Base-by-base conservation (phyloP, 2,888 invertebrate species). In the Adelognathus sp. region DNA sequence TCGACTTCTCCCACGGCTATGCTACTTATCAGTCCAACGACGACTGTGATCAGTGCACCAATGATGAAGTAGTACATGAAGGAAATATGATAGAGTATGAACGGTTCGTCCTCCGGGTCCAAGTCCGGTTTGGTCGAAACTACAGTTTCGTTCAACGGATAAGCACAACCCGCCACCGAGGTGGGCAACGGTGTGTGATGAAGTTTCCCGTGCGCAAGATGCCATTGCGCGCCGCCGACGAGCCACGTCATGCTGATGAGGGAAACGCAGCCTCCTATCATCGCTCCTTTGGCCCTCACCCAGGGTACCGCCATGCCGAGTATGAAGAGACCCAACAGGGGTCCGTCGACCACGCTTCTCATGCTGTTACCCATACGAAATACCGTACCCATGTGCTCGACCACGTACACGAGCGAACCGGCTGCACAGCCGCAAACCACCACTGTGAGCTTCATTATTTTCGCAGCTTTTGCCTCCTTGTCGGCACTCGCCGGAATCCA, bases 11-110 rank as follows among this genome's bases (percentile, higher is more conserved):
- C 93, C 0, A 94, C 94, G 31, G 94, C 83, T 79, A 94, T 93
- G 85, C 95, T 95, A 89, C 94, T 93, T 9, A 94, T 90, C 3
- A 94, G 89, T 0, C 94, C 95, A 6, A 94, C 93, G 2, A 94
- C 86, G 0, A 95, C 91, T 0, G 94, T 93, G 0, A 94, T 92
- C 0, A 93, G 83, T 0, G 93, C 93, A 0, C 95, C 95, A 7
- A 95, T 93, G 5, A 94, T 92, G 0, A 94, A 94, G 85, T 95
- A 95, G 91, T 95, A 95, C 75, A 95, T 94, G 90, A 95, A 95
- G 0, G 95, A 94, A 70, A 96, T 92, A 21, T 93, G 91, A 89
- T 94, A 96, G 6, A 95, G 89, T 36, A 93, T 92, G 73, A 93
- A 92, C 2, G 90, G 87, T 58, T 90, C 88, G 2, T 90, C 90